Percentiles rank a stretch among this genome's conserved stretches.
Conservation (phyloP, 1,140 invertebrate genomes). For the Drosophila ambigua region DNA sequence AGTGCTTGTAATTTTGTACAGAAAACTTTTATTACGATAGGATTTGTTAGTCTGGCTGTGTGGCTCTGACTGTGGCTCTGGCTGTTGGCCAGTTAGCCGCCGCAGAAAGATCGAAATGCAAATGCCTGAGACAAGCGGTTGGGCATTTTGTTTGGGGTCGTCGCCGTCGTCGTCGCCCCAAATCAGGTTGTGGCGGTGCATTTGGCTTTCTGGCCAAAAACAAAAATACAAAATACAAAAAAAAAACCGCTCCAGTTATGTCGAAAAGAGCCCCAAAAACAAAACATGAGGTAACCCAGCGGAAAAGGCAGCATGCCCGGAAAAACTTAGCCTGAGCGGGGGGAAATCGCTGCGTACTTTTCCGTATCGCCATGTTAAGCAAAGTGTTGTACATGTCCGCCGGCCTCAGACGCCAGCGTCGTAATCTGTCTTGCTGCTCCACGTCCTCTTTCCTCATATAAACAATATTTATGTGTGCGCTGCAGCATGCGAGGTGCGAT, state of each 20-base stretch:
- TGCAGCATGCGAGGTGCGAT: slow-evolving; percentile 26
- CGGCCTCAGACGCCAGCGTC: slow-evolving; percentile 28
- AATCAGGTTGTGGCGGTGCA: slow-evolving; percentile 67
- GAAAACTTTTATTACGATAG: slow-evolving; percentile 78
- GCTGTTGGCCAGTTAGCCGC: slow-evolving; percentile 43
- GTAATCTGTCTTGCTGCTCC: slow-evolving; percentile 40
- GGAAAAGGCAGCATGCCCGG: slow-evolving; percentile 45
- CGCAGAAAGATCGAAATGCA: slow-evolving; percentile 75
- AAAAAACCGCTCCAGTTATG: slow-evolving; percentile 71
- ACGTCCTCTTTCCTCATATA: slow-evolving; percentile 36
- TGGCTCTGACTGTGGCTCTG: no score
- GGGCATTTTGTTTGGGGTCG: slow-evolving; percentile 69
- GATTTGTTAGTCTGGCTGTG: slow-evolving; percentile 51
- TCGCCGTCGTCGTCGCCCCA: slow-evolving; percentile 47
- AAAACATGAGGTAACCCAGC: slow-evolving; percentile 60
- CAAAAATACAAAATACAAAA: no score
- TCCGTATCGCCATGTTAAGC: slow-evolving; percentile 61
- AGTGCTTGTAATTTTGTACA: slow-evolving; percentile 65
- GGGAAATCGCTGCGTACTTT: slow-evolving; percentile 51
- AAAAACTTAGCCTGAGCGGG: slow-evolving; percentile 20
- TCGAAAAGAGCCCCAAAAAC: slow-evolving; percentile 54
- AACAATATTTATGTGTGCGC: slow-evolving; percentile 30
- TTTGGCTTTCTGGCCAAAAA: slow-evolving; percentile 8
- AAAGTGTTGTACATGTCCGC: slow-evolving; percentile 69
- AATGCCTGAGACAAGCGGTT: slow-evolving; percentile 73